Evolutionary conservation across 2,797 vertebrate genomes (phyloP).

Genomic region (Morelia viridis): DNA sequence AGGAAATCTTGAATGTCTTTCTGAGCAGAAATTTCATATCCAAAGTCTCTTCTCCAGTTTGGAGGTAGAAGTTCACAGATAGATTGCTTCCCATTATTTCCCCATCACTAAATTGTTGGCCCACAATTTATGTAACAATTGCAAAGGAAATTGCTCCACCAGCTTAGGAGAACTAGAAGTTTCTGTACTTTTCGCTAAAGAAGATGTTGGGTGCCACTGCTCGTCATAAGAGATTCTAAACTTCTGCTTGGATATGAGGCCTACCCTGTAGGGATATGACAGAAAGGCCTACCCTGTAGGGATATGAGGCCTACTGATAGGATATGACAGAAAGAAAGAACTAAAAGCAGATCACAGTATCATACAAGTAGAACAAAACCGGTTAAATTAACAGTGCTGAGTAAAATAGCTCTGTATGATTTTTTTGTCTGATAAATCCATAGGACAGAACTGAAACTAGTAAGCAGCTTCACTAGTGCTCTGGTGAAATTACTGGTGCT

Average conservation of each 20-base stretch:
- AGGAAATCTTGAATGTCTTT: background rate
- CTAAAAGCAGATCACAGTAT: background rate
- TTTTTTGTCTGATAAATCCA: no score
- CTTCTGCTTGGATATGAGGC: background rate
- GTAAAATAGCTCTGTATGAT: background rate
- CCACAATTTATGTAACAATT: background rate
- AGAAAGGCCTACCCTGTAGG: no score
- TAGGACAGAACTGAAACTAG: no score
- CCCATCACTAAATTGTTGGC: background rate
- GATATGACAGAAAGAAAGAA: background rate
- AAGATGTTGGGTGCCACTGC: background rate
- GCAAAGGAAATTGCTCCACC: conserved; percentile 27
- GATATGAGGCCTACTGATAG: no score
- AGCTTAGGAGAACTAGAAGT: background rate
- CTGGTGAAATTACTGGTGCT: no score
- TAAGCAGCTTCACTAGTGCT: no score
- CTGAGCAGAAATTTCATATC: background rate
- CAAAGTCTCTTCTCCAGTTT: background rate
- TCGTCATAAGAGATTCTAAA: background rate
- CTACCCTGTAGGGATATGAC: background rate
- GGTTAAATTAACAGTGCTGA: background rate
- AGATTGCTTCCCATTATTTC: background rate
- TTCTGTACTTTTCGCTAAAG: background rate
- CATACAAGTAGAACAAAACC: background rate
- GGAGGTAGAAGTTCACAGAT: background rate